Base-by-base conservation (phyloP, 2,888 invertebrate genomes). In the Scelioninae gen. 1 region DNA sequence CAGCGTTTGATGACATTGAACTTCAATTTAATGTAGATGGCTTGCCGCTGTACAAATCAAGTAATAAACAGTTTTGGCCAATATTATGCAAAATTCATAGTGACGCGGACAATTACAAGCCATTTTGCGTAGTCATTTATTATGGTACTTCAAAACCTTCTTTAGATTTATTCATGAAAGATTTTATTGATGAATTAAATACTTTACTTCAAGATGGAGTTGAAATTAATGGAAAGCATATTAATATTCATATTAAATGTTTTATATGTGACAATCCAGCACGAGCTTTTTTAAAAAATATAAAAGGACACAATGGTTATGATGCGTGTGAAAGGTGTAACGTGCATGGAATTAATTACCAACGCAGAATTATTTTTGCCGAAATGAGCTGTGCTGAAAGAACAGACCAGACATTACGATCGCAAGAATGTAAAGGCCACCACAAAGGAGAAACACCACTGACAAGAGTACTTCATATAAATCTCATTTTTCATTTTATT, bases 241-340 rank as follows among this genome's bases (percentile, higher is more conserved):
- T 75, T 38, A 13, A 74, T 32, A 51, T 84, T 11, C 7, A 40
- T 8, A 40, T 86, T n/a, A 77, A 84, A 68, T 82, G 77, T 32
- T 79, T 85, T 31, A 65, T 80, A 23, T 84, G 79, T 8, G 85
- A 86, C 11, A 69, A 75, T 11, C 86, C 83, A 0, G 84, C 83
- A 13, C 69, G 85, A 29, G 43, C 82, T 32, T 82, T 79, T 7
- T 9, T 85, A 9, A 85, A 86, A 66, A 51, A 60, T 53, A 76
- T 79, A 10, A 80, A 79, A 69, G 80, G 85, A 4, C 84, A 86
- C 51, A 66, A 47, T 7, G 85, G 85, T 1, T 78, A 77, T 31
- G 29, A 72, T 62, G 71, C 85, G 8, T 86, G 85, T 55, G 84
- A 85, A 53, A 47, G 85, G 16, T 86, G 84, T 7, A 31, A 0